Conservation (phyloP, 2,113 vertebrate genomes). For the Sander vitreus region DNA sequence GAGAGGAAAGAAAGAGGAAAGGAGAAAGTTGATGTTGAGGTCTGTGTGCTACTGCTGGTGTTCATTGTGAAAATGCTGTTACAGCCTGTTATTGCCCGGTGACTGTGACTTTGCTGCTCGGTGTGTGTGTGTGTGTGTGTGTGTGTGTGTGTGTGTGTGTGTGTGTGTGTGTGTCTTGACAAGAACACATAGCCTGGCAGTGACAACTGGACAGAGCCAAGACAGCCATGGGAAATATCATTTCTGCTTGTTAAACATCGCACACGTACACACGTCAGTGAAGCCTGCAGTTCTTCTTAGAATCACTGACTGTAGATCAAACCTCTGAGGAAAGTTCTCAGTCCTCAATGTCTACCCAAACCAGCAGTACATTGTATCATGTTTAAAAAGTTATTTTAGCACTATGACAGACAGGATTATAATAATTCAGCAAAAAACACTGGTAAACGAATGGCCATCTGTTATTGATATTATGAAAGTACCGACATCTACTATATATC, state of each 20-base stretch:
- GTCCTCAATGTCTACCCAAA: background rate
- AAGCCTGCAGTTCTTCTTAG: conserved; percentile 4
- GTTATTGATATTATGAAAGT: background rate
- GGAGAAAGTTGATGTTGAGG: background rate
- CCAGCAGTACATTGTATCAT: background rate
- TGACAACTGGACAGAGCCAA: conserved; percentile 6
- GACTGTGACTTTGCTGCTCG: conserved; percentile 2
- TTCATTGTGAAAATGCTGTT: background rate
- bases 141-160: background rate
- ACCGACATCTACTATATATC: background rate
- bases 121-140: background rate
- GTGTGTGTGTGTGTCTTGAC: conserved; percentile 1
- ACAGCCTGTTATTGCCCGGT: background rate
- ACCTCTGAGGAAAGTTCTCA: background rate
- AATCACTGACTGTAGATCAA: background rate
- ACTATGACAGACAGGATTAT: no score
- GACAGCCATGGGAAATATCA: conserved; percentile 33
- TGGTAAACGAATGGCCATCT: background rate
- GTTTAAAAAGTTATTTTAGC: background rate
- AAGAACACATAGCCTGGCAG: conserved; percentile 18
- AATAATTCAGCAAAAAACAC: no score
- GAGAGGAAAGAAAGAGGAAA: background rate
- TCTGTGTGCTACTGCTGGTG: background rate
- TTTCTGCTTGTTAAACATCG: conserved; percentile 28
- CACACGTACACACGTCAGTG: background rate